These are phyloP conservation scores for Agriopis aurantiaria DNA, from an alignment of 2,888 invertebrate genomes.

Conservation along the genomic window DNA sequence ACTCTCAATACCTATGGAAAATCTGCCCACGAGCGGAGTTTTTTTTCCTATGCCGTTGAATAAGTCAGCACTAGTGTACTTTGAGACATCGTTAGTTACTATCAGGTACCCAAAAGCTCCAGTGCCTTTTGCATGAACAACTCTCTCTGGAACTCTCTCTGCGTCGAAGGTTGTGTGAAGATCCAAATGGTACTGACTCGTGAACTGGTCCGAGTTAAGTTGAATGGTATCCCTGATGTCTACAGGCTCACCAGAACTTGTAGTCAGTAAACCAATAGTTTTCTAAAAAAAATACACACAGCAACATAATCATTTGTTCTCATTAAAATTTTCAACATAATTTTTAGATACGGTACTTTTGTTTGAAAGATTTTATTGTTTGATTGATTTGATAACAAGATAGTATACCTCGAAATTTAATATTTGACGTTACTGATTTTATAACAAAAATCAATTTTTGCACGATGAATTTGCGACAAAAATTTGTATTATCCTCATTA, in stretches of 20 bases:
- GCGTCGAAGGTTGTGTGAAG: conserved; percentile 88
- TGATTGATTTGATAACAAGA: no score
- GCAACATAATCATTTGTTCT: background rate
- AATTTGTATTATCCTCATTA: background rate
- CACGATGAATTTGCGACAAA: no score
- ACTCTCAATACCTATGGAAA: conserved; percentile 93
- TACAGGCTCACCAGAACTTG: conserved; percentile 92
- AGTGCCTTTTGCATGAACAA: conserved; percentile 96
- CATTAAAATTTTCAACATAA: background rate
- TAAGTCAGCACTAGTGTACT: conserved; percentile 91
- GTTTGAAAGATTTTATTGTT: no score
- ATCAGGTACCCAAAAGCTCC: conserved; percentile 94
- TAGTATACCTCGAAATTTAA: no score
- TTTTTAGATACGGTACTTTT: no score
- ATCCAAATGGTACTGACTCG: conserved; percentile 63
- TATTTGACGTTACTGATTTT: no score
- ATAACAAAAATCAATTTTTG: no score
- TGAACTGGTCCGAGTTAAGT: conserved; percentile 88
- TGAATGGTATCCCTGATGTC: conserved; percentile 90
- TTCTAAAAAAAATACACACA: conserved; percentile 58
- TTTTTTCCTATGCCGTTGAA: conserved; percentile 91
- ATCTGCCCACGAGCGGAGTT: conserved; percentile 91
- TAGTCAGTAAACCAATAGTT: conserved; percentile 87
- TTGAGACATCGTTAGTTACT: conserved; percentile 92
- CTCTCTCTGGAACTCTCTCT: conserved; percentile 96